Conservation (phyloP, 2,888 invertebrate genomes). For the Pheosia gnoma region DNA sequence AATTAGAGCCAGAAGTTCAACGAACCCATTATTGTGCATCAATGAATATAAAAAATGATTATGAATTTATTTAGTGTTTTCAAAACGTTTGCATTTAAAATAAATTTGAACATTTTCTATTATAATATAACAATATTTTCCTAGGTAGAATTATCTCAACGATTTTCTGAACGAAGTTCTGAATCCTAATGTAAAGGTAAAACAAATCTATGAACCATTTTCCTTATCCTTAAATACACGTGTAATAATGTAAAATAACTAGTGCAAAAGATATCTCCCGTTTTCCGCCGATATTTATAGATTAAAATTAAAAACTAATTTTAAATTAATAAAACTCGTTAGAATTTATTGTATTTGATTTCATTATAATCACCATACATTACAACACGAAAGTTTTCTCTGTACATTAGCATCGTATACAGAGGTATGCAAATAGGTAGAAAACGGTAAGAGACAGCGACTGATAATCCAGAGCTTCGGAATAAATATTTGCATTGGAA, state of each 20-base stretch:
- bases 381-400: constrained; percentile 10
- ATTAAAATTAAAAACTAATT: too few relatives aligned
- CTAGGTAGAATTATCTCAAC: too few relatives aligned
- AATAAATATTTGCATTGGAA: constrained; percentile 58
- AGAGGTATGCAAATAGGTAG: constrained; percentile 39
- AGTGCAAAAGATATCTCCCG: too few relatives aligned
- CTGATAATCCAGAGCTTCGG: constrained; percentile 48
- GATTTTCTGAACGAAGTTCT: too few relatives aligned
- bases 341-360: too few relatives aligned
- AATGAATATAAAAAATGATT: constrained; percentile 19
- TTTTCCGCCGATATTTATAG: too few relatives aligned
- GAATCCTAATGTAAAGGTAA: background rate
- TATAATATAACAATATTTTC: too few relatives aligned
- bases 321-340: too few relatives aligned
- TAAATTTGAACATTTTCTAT: too few relatives aligned
- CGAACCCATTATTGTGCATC: constrained; percentile 9
- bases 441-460: constrained; percentile 32
- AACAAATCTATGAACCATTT: background rate
- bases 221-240: background rate
- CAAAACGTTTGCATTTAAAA: constrained; percentile 6
- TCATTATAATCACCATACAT: too few relatives aligned
- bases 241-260: too few relatives aligned
- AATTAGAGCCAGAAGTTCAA: background rate
- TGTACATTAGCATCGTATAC: constrained; percentile 27
- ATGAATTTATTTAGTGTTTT: constrained; percentile 22